Evolutionary conservation across 2,888 invertebrate species (phyloP).

Genomic region (Enchytraeus crypticus): DNA sequence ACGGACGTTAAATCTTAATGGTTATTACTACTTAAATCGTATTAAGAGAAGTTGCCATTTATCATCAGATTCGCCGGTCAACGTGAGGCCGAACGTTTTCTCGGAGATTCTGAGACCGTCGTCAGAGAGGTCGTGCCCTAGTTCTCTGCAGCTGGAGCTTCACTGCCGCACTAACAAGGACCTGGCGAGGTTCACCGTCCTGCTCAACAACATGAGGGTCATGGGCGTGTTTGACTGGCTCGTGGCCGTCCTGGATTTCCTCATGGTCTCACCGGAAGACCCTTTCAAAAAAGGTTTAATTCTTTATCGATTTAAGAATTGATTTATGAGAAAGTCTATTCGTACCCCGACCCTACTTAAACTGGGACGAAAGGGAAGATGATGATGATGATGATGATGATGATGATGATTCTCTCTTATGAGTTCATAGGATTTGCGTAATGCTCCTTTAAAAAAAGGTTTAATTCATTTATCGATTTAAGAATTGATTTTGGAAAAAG

Average conservation of each 20-base stretch:
- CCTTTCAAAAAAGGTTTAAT: conserved; percentile 30
- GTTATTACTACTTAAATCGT: too few relatives aligned
- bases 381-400: not conserved
- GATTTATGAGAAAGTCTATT: too few relatives aligned
- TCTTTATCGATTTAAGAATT: not conserved
- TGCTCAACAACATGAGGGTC: conserved; percentile 86
- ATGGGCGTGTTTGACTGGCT: conserved; percentile 92
- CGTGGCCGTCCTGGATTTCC: conserved; percentile 71
- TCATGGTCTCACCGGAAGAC: conserved; percentile 52
- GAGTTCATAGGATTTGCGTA: not conserved
- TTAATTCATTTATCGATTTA: too few relatives aligned
- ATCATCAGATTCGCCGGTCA: conserved; percentile 58
- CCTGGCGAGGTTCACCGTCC: conserved; percentile 70
- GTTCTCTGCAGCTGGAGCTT: conserved; percentile 51
- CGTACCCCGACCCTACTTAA: too few relatives aligned
- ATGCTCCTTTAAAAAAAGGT: not conserved
- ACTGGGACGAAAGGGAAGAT: not conserved
- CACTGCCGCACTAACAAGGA: conserved; percentile 56
- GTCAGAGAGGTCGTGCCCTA: conserved; percentile 11
- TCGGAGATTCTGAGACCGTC: conserved; percentile 67
- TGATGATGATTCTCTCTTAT: too few relatives aligned
- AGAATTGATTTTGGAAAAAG: too few relatives aligned
- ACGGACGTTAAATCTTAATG: too few relatives aligned
- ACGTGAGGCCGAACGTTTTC: conserved; percentile 74
- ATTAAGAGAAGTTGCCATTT: too few relatives aligned